A percentile compares a stretch with the other conserved stretches of the same genome.
These are phyloP conservation scores for Drosophila austrosaltans DNA, from an alignment of 2,888 invertebrate species.

Conservation along the genomic window DNA sequence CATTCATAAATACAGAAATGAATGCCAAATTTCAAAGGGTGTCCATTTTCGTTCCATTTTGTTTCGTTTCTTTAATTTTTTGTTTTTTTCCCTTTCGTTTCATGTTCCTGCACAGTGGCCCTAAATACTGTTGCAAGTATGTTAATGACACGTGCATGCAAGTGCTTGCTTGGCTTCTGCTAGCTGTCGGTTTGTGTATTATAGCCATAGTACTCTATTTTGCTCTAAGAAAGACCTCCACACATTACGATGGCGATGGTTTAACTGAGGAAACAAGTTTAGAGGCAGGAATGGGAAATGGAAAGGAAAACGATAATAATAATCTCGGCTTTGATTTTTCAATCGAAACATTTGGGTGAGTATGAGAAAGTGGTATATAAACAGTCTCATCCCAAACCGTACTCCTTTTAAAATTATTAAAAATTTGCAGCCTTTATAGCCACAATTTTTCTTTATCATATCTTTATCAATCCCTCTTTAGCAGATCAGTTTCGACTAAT, in stretches of 20 bases:
- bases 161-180: constrained; percentile 57
- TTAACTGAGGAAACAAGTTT: neutral
- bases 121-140: neutral
- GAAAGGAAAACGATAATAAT: neutral
- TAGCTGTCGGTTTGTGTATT: constrained; percentile 61
- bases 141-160: constrained; percentile 39
- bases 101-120: neutral
- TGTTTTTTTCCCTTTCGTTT: neutral
- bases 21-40: too few species aligned
- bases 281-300: neutral
- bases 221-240: neutral
- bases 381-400: too few species aligned
- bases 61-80: too few species aligned
- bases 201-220: constrained; percentile 18
- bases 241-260: neutral
- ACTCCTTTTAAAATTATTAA: too few species aligned
- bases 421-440: too few species aligned
- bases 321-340: constrained; percentile 9
- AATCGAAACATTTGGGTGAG: neutral
- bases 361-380: neutral
- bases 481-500: neutral
- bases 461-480: constrained; percentile 14
- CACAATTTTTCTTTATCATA: neutral
- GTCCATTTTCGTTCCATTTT: too few species aligned
- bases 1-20: too few species aligned